phyloP scores from a whole-genome alignment of 2,888 invertebrate species.

The Polydrusus tereticollis region DNA sequence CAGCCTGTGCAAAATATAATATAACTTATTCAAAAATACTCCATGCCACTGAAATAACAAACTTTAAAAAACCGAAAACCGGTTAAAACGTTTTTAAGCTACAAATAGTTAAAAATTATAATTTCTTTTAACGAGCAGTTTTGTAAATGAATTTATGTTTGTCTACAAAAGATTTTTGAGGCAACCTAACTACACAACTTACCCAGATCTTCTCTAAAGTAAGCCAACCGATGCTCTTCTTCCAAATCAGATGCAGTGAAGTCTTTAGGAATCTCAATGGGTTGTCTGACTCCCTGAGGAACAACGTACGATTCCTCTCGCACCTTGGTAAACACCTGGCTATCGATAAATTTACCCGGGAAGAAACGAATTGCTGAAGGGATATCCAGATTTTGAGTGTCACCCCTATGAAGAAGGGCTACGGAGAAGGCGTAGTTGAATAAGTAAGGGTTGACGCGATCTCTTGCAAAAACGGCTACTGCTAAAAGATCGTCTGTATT shows the following conservation, averaged over 20 bases:
- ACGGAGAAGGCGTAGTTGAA: slow-evolving; percentile 86
- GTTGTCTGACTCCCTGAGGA: slow-evolving; percentile 74
- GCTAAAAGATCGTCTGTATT: slow-evolving; percentile 79
- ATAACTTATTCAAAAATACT: too few relatives aligned
- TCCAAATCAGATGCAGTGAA: slow-evolving; percentile 79
- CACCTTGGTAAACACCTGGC: slow-evolving; percentile 77
- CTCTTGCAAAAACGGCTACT: slow-evolving; percentile 77
- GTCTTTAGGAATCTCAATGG: slow-evolving; percentile 74
- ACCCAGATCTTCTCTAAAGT: slow-evolving; percentile 88
- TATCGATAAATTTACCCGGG: slow-evolving; percentile 86
- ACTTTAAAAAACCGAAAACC: too few relatives aligned
- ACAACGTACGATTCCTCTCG: slow-evolving; percentile 78
- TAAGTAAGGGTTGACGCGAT: slow-evolving; percentile 82
- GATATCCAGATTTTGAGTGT: slow-evolving; percentile 77
- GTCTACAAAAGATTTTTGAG: too few relatives aligned
- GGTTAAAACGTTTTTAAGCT: too few relatives aligned
- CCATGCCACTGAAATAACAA: too few relatives aligned
- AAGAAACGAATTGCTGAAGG: slow-evolving; percentile 84
- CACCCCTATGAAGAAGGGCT: slow-evolving; percentile 79
- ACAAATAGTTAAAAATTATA: too few relatives aligned
- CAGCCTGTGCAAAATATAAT: too few relatives aligned
- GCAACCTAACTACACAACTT: background rate
- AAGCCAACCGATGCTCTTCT: slow-evolving; percentile 84
- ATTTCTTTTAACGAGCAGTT: too few relatives aligned
- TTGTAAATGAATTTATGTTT: too few relatives aligned